A percentile compares a stretch with the other conserved stretches of the same genome.
These are phyloP conservation scores for Pitangus sulphuratus DNA, from an alignment of 2,797 vertebrate species.

Conservation along the genomic window DNA sequence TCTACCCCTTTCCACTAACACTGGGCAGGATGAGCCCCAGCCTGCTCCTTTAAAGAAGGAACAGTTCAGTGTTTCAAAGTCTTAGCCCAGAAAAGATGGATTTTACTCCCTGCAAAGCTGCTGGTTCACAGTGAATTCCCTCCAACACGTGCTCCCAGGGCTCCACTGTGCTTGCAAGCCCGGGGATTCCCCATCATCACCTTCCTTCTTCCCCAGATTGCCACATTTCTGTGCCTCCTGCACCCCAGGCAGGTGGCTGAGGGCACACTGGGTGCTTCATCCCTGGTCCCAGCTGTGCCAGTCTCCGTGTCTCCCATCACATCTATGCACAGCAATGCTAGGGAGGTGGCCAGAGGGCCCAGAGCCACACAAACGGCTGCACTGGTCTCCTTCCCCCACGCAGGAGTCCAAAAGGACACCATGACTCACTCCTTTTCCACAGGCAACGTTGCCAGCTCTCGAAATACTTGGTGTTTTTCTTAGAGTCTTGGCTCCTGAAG, in stretches of 20 bases:
- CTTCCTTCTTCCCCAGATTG: not conserved
- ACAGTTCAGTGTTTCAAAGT: not conserved
- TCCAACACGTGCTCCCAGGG: rapidly evolving
- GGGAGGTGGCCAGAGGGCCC: not conserved
- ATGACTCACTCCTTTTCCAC: constrained; percentile 57
- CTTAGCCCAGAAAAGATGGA: not conserved
- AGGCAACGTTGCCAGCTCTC: not conserved
- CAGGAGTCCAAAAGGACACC: not conserved
- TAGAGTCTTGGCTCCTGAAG: constrained; percentile 32
- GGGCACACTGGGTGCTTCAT: not conserved
- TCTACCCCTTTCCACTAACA: not conserved
- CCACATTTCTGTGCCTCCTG: not conserved
- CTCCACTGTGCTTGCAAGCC: not conserved
- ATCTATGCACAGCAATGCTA: rapidly evolving
- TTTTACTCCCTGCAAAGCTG: not conserved
- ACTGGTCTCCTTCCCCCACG: not conserved
- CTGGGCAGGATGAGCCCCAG: not conserved
- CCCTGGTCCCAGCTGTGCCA: not conserved
- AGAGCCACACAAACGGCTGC: not conserved
- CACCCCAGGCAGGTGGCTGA: not conserved
- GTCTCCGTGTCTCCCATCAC: rapidly evolving
- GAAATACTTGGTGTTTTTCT: constrained; percentile 49
- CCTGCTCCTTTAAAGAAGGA: not conserved
- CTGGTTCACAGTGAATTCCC: rapidly evolving
- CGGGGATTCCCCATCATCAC: not conserved